Evolutionary conservation across 2,797 vertebrate genomes (phyloP).

Genomic region (Lindbergichthys nudifrons): DNA sequence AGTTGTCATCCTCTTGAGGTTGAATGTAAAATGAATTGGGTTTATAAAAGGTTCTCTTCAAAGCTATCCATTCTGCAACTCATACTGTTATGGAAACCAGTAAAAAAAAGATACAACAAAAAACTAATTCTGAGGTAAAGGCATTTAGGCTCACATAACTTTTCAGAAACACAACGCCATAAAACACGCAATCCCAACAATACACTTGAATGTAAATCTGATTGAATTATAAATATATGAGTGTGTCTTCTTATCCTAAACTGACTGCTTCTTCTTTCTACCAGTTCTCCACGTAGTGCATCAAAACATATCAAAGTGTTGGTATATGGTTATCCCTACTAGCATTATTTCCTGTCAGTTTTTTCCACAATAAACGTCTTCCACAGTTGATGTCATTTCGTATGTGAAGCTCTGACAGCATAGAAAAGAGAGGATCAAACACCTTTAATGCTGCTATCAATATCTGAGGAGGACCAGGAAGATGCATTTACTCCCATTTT

Average conservation of each 20-base stretch:
- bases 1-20: constrained; percentile 23
- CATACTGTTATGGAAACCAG: neutral
- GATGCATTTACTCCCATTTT: neutral
- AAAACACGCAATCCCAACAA: neutral
- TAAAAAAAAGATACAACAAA: constrained; percentile 9
- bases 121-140: constrained; percentile 6
- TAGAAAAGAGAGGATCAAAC: too few relatives aligned
- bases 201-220: neutral
- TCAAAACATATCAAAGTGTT: neutral
- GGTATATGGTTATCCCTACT: neutral
- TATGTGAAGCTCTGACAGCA: neutral
- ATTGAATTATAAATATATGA: neutral
- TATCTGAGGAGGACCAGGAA: neutral
- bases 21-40: constrained; percentile 16
- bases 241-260: neutral
- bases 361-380: neutral
- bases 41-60: constrained; percentile 20
- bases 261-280: neutral
- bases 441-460: neutral
- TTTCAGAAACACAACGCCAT: neutral
- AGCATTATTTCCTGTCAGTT: neutral
- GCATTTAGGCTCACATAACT: neutral
- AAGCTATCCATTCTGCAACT: constrained; percentile 4
- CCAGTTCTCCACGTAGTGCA: neutral
- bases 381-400: neutral